phyloP scores from a whole-genome alignment of 2,888 invertebrate species.

The Hypomecis punctinalis region DNA sequence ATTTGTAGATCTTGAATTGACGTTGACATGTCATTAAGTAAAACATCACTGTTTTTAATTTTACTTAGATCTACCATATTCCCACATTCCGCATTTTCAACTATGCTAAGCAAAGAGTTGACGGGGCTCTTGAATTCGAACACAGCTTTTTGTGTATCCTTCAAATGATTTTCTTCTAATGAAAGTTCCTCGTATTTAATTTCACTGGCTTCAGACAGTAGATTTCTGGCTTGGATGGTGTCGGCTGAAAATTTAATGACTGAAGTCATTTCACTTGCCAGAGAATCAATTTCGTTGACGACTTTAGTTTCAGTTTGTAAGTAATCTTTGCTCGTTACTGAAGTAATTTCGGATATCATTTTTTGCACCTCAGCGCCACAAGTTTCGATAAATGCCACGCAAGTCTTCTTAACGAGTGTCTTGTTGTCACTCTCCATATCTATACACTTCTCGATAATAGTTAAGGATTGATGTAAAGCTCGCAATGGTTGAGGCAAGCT shows the following conservation, averaged over 20 bases:
- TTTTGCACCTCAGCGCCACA: slow-evolving; percentile 84
- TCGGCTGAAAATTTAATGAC: slow-evolving; percentile 82
- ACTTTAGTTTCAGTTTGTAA: slow-evolving; percentile 69
- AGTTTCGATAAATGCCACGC: slow-evolving; percentile 87
- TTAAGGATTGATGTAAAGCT: slow-evolving; percentile 86
- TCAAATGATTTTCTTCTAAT: slow-evolving; percentile 67
- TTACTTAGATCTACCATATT: slow-evolving; percentile 53
- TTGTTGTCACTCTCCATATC: slow-evolving; percentile 88
- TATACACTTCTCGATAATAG: slow-evolving; percentile 88
- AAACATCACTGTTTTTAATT: slow-evolving; percentile 65
- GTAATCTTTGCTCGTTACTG: slow-evolving; percentile 76
- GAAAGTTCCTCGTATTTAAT: slow-evolving; percentile 62
- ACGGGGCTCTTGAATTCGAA: slow-evolving; percentile 72
- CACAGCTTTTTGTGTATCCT: slow-evolving; percentile 74
- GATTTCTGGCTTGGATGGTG: slow-evolving; percentile 78
- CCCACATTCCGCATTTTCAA: slow-evolving; percentile 63
- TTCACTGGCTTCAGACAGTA: slow-evolving; percentile 68
- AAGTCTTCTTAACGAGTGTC: slow-evolving; percentile 88
- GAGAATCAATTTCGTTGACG: slow-evolving; percentile 71
- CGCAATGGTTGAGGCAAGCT: slow-evolving; percentile 85
- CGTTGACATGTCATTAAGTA: slow-evolving; percentile 75
- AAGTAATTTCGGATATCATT: slow-evolving; percentile 75
- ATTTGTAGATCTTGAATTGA: slow-evolving; percentile 80
- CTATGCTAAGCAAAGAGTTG: slow-evolving; percentile 67
- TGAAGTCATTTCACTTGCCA: slow-evolving; percentile 79